phyloP scores from a whole-genome alignment of 2,888 invertebrate genomes.

The Chrysodeixis includens region DNA sequence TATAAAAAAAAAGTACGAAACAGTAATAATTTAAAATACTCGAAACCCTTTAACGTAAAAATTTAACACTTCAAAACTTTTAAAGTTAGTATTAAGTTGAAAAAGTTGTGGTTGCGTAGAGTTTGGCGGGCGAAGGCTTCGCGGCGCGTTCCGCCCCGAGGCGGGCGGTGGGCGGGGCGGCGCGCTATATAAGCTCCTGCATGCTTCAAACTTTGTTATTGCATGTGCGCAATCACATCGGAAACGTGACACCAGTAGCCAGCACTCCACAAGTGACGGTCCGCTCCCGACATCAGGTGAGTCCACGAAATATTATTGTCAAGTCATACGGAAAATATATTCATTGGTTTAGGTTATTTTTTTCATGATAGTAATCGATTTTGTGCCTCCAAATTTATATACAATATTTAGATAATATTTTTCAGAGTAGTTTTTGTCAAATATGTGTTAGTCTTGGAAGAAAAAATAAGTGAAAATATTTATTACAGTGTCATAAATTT shows the following conservation, averaged over 20 bases:
- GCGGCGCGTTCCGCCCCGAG: constrained; percentile 74
- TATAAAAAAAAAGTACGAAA: no score
- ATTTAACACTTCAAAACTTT: constrained; percentile 38
- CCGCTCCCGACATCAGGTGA: constrained; percentile 66
- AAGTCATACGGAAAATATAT: constrained; percentile 48
- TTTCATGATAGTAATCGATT: background rate
- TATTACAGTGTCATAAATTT: background rate
- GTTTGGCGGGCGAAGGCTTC: constrained; percentile 67
- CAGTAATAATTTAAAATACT: background rate
- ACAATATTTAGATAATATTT: background rate
- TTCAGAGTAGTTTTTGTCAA: background rate
- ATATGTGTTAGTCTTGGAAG: no score
- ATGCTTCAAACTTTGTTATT: constrained; percentile 82
- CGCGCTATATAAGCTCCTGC: constrained; percentile 82
- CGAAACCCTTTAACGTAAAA: constrained; percentile 21
- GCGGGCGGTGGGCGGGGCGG: constrained; percentile 84
- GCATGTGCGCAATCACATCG: constrained; percentile 82
- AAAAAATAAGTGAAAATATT: no score
- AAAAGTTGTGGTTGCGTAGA: constrained; percentile 58
- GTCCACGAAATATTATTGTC: constrained; percentile 48
- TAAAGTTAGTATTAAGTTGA: constrained; percentile 39
- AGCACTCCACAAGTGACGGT: constrained; percentile 65
- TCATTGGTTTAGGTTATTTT: constrained; percentile 34
- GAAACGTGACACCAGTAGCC: constrained; percentile 67
- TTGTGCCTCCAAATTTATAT: constrained; percentile 15